Evolutionary conservation across 2,113 vertebrate species (phyloP).

Genomic region (Vulpes vulpes): DNA sequence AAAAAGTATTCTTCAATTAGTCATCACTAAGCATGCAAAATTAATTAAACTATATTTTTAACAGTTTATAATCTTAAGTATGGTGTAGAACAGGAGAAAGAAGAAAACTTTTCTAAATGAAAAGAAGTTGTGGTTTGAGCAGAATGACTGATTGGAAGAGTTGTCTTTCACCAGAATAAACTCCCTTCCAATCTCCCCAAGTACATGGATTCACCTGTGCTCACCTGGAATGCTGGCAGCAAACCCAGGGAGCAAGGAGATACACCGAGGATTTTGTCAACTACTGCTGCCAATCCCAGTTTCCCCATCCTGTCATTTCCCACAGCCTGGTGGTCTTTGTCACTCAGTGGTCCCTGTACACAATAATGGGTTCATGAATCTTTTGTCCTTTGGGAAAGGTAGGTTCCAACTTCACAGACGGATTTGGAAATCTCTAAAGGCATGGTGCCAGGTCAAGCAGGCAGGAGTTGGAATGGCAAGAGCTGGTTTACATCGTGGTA

Average conservation of each 20-base stretch:
- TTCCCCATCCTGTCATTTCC: background rate
- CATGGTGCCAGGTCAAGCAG: background rate
- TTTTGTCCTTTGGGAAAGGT: background rate
- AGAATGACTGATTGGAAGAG: background rate
- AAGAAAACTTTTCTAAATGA: background rate
- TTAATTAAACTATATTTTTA: background rate
- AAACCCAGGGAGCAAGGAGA: too few relatives aligned
- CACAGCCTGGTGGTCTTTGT: background rate
- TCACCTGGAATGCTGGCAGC: background rate
- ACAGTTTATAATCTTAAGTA: background rate
- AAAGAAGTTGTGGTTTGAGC: background rate
- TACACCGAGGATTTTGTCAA: background rate
- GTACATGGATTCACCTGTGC: rapidly evolving
- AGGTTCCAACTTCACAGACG: background rate
- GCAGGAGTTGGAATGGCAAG: background rate
- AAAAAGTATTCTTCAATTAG: background rate
- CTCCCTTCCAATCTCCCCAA: background rate
- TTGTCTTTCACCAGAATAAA: background rate
- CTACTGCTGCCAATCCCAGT: background rate
- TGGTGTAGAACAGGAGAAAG: background rate
- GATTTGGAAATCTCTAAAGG: background rate
- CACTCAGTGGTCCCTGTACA: background rate
- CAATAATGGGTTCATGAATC: background rate
- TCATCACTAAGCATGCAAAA: background rate
- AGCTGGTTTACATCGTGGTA: rapidly evolving